Conservation (phyloP, 2,888 invertebrate genomes). For the Heliconius ethilla region DNA sequence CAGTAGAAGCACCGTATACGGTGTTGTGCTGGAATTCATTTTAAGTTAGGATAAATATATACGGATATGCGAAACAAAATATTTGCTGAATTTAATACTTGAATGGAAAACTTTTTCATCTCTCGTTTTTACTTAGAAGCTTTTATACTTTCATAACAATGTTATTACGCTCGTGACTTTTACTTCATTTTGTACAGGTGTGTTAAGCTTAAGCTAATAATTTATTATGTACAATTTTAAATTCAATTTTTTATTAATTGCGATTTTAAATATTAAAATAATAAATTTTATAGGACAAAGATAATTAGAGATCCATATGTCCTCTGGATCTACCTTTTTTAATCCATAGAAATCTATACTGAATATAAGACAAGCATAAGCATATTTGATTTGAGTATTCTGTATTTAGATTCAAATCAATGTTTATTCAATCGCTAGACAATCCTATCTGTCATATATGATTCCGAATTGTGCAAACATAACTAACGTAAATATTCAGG, state of each 20-base stretch:
- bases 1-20: background rate
- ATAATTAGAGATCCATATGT: no score
- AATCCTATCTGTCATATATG: background rate
- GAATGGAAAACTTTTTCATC: slow-evolving; percentile 25
- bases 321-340: no score
- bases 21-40: slow-evolving; percentile 3
- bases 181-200: slow-evolving; percentile 16
- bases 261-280: background rate
- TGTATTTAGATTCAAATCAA: slow-evolving; percentile 15
- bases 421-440: background rate
- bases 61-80: slow-evolving; percentile 22
- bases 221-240: slow-evolving; percentile 6
- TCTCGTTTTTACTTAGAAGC: slow-evolving; percentile 22
- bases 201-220: background rate
- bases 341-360: background rate
- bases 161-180: slow-evolving; percentile 16
- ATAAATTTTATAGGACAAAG: background rate
- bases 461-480: background rate
- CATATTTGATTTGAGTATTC: background rate
- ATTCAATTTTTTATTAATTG: background rate
- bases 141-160: slow-evolving; percentile 20
- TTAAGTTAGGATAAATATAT: slow-evolving; percentile 16
- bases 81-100: slow-evolving; percentile 24
- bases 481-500: background rate
- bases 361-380: background rate